phyloP scores from a whole-genome alignment of 2,888 invertebrate species.

The Nebria salina region DNA sequence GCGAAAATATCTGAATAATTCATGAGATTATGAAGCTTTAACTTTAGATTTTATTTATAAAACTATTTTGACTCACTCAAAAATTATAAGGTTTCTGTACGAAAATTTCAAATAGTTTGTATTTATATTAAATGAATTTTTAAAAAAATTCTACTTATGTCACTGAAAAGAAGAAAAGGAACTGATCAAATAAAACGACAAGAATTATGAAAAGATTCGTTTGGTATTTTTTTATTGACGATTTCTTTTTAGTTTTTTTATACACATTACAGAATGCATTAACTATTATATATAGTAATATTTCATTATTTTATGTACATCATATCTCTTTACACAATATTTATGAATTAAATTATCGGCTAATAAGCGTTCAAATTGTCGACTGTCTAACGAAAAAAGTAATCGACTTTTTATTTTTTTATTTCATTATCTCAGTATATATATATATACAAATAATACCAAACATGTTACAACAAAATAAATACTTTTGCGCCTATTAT shows the following conservation, averaged over 20 bases:
- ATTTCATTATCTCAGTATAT: slow-evolving; percentile 30
- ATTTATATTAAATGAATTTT: too few relatives aligned
- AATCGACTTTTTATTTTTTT: slow-evolving; percentile 28
- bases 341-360: slow-evolving; percentile 39
- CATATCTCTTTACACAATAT: slow-evolving; percentile 29
- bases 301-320: slow-evolving; percentile 34
- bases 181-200: slow-evolving; percentile 5
- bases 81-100: not conserved
- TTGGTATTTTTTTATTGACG: slow-evolving; percentile 41
- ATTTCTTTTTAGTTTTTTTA: slow-evolving; percentile 36
- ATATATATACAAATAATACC: slow-evolving; percentile 21
- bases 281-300: slow-evolving; percentile 5
- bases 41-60: too few relatives aligned
- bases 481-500: slow-evolving; percentile 36
- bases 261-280: slow-evolving; percentile 45
- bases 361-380: slow-evolving; percentile 40
- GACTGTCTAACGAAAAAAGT: slow-evolving; percentile 34
- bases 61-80: not conserved
- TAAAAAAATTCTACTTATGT: too few relatives aligned
- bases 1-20: too few relatives aligned
- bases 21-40: too few relatives aligned
- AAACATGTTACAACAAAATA: slow-evolving; percentile 42
- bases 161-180: not conserved
- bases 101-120: too few relatives aligned
- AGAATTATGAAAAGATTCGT: slow-evolving; percentile 39